phyloP scores from a whole-genome alignment of 2,888 invertebrate species.

The Horisme vitalbata region DNA sequence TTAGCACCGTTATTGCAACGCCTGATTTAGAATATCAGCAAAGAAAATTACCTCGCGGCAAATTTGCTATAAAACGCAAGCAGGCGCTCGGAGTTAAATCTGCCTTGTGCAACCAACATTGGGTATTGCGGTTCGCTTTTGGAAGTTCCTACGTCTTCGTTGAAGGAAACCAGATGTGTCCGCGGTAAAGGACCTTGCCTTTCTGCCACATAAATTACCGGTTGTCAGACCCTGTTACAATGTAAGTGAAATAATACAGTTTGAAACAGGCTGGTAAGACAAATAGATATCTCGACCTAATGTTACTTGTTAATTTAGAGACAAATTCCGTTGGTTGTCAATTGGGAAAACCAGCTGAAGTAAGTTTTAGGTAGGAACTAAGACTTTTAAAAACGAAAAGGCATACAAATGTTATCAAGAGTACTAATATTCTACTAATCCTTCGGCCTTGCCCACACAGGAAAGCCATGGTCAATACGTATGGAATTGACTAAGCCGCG shows the following conservation, averaged over 20 bases:
- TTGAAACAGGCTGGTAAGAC: too few species aligned
- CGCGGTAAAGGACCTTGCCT: constrained; percentile 43
- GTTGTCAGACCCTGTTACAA: constrained; percentile 59
- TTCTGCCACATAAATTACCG: constrained; percentile 63
- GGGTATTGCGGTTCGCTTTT: constrained; percentile 31
- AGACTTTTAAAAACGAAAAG: too few species aligned
- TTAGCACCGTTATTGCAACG: constrained; percentile 5
- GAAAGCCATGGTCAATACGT: too few species aligned
- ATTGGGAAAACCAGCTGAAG: too few species aligned
- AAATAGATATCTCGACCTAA: too few species aligned
- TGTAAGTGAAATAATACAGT: constrained; percentile 47
- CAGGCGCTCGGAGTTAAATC: constrained; percentile 30
- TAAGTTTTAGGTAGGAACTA: too few species aligned
- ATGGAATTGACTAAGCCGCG: too few species aligned
- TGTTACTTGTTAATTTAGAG: too few species aligned
- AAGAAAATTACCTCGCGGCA: background rate
- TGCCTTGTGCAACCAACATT: constrained; percentile 25
- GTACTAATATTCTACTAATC: too few species aligned
- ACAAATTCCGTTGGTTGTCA: too few species aligned
- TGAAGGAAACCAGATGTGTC: constrained; percentile 63
- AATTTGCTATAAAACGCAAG: constrained; percentile 26
- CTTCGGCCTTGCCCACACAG: too few species aligned
- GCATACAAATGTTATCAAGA: too few species aligned
- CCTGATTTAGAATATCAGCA: constrained; percentile 21
- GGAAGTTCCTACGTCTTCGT: constrained; percentile 38